Conservation (phyloP, 2,888 invertebrate genomes). For the Oscheius myriophilus region DNA sequence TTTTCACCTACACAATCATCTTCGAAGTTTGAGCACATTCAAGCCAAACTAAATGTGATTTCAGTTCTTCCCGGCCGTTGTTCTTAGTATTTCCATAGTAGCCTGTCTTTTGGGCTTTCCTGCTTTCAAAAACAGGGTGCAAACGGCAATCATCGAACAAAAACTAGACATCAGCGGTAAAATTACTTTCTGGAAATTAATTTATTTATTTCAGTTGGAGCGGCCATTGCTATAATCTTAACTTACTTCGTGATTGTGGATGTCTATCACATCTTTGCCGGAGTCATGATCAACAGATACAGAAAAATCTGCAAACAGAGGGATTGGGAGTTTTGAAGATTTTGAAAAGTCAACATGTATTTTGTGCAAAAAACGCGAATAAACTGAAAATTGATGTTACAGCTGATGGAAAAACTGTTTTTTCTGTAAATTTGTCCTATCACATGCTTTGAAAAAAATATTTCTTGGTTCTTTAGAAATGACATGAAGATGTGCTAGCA, state of each 20-base stretch:
- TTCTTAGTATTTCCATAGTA: background rate
- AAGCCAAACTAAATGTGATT: background rate
- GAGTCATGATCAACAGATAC: slow-evolving; percentile 1
- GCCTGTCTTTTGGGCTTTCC: background rate
- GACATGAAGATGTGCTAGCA: no score
- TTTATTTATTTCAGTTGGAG: background rate
- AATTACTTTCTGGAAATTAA: no score
- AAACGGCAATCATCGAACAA: background rate
- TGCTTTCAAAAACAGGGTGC: background rate
- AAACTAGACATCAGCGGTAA: no score
- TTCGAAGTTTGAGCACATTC: background rate
- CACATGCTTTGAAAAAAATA: no score
- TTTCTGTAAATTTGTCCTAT: no score
- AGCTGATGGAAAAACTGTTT: no score
- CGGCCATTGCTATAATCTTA: background rate
- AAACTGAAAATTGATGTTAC: no score
- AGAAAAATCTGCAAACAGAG: slow-evolving; percentile 5
- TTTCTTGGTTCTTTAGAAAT: no score
- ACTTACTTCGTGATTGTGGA: background rate
- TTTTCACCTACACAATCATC: background rate
- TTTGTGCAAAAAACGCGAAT: no score
- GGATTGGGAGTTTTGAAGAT: slow-evolving; percentile 16
- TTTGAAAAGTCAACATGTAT: no score
- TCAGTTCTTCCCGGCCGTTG: background rate
- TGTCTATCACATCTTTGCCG: slow-evolving; percentile 3